Percentiles rank a stretch among this genome's conserved stretches.
Evolutionary conservation across 2,797 vertebrate species (phyloP).

Genomic region (Fistularia tabacaria): DNA sequence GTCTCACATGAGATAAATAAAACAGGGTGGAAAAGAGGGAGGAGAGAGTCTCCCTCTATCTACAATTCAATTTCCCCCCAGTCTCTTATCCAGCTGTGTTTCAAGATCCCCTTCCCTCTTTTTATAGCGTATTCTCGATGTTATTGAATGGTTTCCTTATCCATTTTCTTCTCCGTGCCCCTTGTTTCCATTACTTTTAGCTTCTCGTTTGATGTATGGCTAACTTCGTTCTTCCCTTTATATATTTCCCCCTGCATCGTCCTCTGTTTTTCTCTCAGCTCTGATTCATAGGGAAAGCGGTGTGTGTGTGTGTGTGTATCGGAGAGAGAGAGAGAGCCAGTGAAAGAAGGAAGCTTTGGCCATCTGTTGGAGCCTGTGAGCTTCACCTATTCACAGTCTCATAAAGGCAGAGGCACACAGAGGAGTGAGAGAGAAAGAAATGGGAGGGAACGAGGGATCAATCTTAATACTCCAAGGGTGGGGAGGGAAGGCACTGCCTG

Average conservation of each 20-base stretch:
- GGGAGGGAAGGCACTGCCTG: constrained; percentile 56
- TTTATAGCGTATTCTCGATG: constrained; percentile 26
- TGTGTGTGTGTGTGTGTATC: constrained; percentile 13
- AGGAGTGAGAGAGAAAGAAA: constrained; percentile 63
- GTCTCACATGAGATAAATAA: constrained; percentile 73
- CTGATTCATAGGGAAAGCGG: constrained; percentile 51
- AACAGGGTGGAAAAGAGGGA: constrained; percentile 69
- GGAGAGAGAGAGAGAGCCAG: constrained; percentile 22
- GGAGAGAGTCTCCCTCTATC: constrained; percentile 70
- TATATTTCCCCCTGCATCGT: constrained; percentile 35
- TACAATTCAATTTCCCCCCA: constrained; percentile 74
- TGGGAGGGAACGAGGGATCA: constrained; percentile 66
- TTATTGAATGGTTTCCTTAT: constrained; percentile 13
- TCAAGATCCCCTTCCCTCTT: constrained; percentile 25
- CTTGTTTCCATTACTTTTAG: constrained; percentile 26
- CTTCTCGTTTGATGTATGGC: constrained; percentile 29
- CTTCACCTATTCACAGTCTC: constrained; percentile 73
- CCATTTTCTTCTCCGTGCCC: constrained; percentile 12
- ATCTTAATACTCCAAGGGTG: constrained; percentile 57
- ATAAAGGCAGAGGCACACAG: constrained; percentile 69
- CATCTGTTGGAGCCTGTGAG: constrained; percentile 76
- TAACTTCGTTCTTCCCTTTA: constrained; percentile 29
- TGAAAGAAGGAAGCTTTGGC: constrained; percentile 63
- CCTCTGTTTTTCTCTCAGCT: constrained; percentile 29
- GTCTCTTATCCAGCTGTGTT: constrained; percentile 38